Evolutionary conservation across 2,113 vertebrate species (phyloP), one percentile per base, ranked within the genome.

Genomic region (Australoheros scitulus): DNA sequence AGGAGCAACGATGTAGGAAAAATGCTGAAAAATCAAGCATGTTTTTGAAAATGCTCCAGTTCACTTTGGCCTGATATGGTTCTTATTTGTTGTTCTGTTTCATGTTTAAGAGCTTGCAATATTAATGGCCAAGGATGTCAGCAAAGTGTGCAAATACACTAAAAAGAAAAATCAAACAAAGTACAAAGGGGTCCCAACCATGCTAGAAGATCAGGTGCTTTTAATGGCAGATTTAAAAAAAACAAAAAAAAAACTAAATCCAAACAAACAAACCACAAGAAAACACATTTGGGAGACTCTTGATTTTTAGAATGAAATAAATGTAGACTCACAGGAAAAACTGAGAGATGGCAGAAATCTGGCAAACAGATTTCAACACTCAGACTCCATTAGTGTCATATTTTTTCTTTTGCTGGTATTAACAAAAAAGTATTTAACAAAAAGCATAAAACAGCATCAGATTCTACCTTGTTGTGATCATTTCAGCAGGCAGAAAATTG

Each of bases 331-430:
- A n/a, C 14, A 26, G n/a, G 18, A 22, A 34, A 26, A 55, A 13
- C 2, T 64, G 14, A 63, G 38, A 7, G 17, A 15, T 58, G n/a
- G 9, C 6, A 52, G 15, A 58, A 70, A 58, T 81, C 64, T 85
- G 79, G 74, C 24, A n/a, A 72, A 61, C 15, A 13, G 68, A 75
- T 63, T 17, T 68, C 32, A 34, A 34, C 65, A 29, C 47, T 83
- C 83, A 47, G 15, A 56, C 76, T 72, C 61, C 13, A 77, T 70
- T 74, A 59, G 61, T 63, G 59, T 74, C 43, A 76, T 52, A 38
- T 38, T 47, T 38, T 47, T 6, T 77, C 47, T 29, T 61, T 26
- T 11, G 36, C 9, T 68, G n/a, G 20, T 7, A 14, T 61, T 22
- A 75, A 80, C n/a, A n/a, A n/a, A n/a, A n/a, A n/a, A n/a, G n/a